Evolutionary conservation across 2,797 vertebrate species (phyloP), one percentile per base, ranked within the genome.

Genomic region (Toxotes lorentzi): DNA sequence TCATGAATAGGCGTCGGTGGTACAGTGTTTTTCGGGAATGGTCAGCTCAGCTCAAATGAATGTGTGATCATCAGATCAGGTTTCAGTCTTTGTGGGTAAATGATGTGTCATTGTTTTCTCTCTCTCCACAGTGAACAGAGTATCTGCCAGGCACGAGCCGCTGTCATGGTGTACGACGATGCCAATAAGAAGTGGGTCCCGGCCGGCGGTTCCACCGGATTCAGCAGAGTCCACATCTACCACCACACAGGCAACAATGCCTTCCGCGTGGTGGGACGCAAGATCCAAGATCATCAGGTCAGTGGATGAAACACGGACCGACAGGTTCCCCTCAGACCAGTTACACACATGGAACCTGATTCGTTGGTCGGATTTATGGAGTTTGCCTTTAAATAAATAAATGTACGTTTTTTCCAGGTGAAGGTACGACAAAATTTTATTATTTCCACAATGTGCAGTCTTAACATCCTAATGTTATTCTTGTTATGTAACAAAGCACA

Each of bases 161-260:
- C 98, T 67, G 98, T 99, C 83, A 99, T 99, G 98, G 97, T 99
- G 87, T 99, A 99, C 0, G 98, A 99, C 32, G 98, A 99, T 87
- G 96, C 96, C 96, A 99, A 99, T 87, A 99, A 99, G 95, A 99
- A 99, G 92, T 99, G 98, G 98, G 96, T 99, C 83, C 98, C 98
- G 23, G 98, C 98, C 34, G 98, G 98, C 10, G 98, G 98, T 65
- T 98, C 98, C 35, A 97, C 98, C 1, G 98, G 98, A 76, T 99
- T 99, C 94, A 99, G 98, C 95, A 94, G 98, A 92, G 98, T 99
- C 86, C 98, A 99, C 84, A 99, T 99, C 83, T 99, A 99, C 92
- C 98, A 99, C 89, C 98, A 99, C 77, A 99, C 98, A 3, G 98
- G 98, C 90, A 99, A 98, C 96, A 99, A 99, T 65, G 97, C 98